Base-by-base conservation (phyloP, 2,113 vertebrate genomes). In the Oncorhynchus clarkii region DNA sequence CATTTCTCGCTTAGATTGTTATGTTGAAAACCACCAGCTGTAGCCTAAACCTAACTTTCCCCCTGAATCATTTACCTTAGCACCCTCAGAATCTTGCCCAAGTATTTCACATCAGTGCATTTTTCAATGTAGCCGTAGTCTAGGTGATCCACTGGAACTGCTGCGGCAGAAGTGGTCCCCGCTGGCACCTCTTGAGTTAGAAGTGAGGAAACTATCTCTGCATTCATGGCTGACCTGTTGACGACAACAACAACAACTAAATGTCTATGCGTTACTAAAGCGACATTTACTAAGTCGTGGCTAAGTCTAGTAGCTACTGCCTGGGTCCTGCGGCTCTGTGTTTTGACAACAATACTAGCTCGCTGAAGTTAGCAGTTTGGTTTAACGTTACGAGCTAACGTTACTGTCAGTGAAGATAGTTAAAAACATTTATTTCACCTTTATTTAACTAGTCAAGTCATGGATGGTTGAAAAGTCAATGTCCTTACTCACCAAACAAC, bases 111-210 rank as follows among this genome's bases (percentile, higher is more conserved):
- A 79, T 99, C 94, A 51, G 91, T 94, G 89, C 97, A 97, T 79
- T 95, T 94, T 83, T 92, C 93, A 87, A 99, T 96, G 81, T 94
- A 99, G n/a, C 81, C 90, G 82, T 97, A 99, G 80, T 99, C 97
- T 87, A 99, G 89, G 65, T 99, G 96, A 71, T 96, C 94, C 81
- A 98, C 89, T 0, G 95, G 96, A 85, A 98, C 92, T 76, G 92
- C 76, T 1, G 4, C 60, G 64, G 73, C 82, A 59, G 85, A 88
- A 0, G 75, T 83, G 84, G 51, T 16, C 51, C 14, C 51, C 2
- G 91, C 91, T 71, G 93, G 91, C 65, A 88, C 91, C 86, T 93
- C 94, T 78, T 88, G 89, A 70, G 85, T 83, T 82, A 92, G 84
- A 14, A 91, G 73, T 39, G 89, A 90, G 5, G 90, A 90, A 80